phyloP scores from a whole-genome alignment of 2,113 vertebrate species.

The Ondatra zibethicus region DNA sequence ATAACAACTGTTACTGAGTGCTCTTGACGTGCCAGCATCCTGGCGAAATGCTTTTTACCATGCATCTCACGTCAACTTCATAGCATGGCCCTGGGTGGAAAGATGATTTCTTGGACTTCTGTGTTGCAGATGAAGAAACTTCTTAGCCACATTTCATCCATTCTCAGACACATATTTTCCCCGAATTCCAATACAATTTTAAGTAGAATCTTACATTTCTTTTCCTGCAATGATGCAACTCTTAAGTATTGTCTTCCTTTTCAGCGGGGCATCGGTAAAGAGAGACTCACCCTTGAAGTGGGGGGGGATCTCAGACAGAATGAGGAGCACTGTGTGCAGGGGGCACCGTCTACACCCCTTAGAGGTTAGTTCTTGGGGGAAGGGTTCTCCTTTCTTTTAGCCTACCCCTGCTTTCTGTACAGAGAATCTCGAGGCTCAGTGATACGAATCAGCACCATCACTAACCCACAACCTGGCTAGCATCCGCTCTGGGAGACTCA shows the following conservation, averaged over 20 bases:
- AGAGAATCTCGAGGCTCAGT: background rate
- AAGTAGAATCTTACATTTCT: background rate
- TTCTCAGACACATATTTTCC: background rate
- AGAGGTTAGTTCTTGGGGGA: background rate
- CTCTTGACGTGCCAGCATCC: fast-evolving
- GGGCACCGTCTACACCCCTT: background rate
- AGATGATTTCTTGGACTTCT: background rate
- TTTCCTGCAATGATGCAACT: background rate
- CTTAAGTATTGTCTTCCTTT: background rate
- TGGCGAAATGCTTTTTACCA: background rate
- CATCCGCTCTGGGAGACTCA: background rate
- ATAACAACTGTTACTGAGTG: background rate
- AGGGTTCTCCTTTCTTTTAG: background rate
- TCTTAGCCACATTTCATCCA: background rate
- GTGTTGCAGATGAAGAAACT: background rate
- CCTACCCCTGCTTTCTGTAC: background rate
- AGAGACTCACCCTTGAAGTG: fast-evolving
- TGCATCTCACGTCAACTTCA: background rate
- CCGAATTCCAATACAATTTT: background rate
- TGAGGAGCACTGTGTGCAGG: background rate
- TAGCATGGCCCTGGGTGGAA: background rate
- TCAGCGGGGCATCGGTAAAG: background rate
- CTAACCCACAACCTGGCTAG: background rate
- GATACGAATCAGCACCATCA: background rate
- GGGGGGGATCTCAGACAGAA: background rate